Percentiles rank a stretch among this genome's conserved stretches.
phyloP scores from a whole-genome alignment of 2,797 vertebrate species.

The Clamator glandarius region DNA sequence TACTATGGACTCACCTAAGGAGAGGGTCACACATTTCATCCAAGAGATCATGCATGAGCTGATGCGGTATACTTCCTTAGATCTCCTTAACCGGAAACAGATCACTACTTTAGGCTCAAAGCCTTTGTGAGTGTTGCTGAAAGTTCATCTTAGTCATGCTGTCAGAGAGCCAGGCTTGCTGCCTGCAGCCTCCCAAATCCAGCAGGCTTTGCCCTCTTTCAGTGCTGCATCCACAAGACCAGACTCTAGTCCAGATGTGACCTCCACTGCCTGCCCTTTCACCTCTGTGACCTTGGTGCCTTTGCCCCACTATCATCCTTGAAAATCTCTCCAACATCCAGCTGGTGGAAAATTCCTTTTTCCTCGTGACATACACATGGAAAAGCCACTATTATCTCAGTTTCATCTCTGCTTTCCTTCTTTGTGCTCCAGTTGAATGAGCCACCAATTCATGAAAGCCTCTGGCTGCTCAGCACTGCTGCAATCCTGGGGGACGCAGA shows the following conservation, averaged over 20 bases:
- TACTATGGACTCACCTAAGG: neutral
- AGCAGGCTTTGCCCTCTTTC: neutral
- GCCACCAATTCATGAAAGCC: neutral
- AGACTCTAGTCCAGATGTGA: neutral
- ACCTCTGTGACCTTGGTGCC: neutral
- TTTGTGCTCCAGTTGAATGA: neutral
- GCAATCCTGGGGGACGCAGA: neutral
- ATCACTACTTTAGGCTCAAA: neutral
- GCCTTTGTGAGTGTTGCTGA: neutral
- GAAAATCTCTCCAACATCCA: neutral
- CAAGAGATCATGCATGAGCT: neutral
- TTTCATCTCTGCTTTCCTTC: neutral
- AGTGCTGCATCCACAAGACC: neutral
- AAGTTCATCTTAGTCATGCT: neutral
- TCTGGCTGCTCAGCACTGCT: neutral
- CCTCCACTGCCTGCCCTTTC: neutral
- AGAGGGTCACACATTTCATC: neutral
- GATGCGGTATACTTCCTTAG: neutral
- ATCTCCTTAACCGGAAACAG: neutral
- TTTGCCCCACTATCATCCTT: neutral
- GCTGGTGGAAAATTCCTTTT: neutral
- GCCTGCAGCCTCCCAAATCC: neutral
- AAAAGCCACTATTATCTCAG: neutral
- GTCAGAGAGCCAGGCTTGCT: neutral
- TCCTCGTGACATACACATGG: neutral